Evolutionary conservation across 2,113 vertebrate genomes (phyloP).

Genomic region (Chelonoidis abingdonii): DNA sequence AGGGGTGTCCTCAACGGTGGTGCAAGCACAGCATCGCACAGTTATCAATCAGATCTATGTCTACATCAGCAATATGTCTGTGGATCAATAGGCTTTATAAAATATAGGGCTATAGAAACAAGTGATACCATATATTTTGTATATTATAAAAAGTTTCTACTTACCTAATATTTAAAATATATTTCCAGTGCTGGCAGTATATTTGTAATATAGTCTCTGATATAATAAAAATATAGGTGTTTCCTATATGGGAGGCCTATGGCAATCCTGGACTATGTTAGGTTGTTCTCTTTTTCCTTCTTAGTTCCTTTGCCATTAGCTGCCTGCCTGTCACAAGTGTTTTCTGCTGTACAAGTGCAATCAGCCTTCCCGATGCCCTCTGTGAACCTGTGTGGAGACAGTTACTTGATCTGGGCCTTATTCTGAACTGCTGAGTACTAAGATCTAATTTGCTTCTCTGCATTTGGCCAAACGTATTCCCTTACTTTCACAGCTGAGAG

Average conservation of each 20-base stretch:
- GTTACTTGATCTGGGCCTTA: not conserved
- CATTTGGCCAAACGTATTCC: not conserved
- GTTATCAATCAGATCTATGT: not conserved
- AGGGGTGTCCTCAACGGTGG: not conserved
- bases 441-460: not conserved
- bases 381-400: not conserved
- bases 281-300: not conserved
- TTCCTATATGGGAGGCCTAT: not conserved
- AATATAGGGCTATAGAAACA: conserved; percentile 61
- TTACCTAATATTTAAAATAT: conserved; percentile 54
- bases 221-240: conserved; percentile 60
- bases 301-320: not conserved
- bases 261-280: not conserved
- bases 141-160: conserved; percentile 52
- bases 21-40: not conserved
- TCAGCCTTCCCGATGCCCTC: not conserved
- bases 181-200: conserved; percentile 41
- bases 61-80: conserved; percentile 5
- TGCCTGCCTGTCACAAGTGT: not conserved
- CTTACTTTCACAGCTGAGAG: not conserved
- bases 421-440: not conserved
- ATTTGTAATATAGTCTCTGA: conserved; percentile 43
- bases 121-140: conserved; percentile 32
- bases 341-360: not conserved
- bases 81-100: conserved; percentile 35